Percentiles rank a stretch among this genome's conserved stretches.
These are phyloP conservation scores for Sebastiscus tertius DNA, from an alignment of 2,797 vertebrate species.

Conservation along the genomic window DNA sequence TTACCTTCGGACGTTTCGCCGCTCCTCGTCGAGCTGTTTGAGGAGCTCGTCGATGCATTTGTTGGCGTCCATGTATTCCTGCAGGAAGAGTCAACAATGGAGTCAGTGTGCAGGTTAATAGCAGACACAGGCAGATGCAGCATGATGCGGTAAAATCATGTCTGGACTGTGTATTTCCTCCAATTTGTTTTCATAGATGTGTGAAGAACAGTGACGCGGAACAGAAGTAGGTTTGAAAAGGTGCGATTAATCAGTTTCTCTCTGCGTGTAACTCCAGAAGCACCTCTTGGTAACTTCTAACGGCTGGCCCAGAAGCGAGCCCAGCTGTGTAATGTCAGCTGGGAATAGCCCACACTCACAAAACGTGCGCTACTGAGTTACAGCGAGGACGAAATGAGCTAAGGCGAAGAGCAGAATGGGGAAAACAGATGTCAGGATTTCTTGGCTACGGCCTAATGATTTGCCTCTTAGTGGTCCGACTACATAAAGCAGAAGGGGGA, in stretches of 20 bases:
- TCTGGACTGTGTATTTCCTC: constrained; percentile 11
- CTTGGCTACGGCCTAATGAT: constrained; percentile 66
- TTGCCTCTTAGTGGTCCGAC: constrained; percentile 50
- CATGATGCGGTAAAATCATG: background rate
- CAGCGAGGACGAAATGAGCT: constrained; percentile 61
- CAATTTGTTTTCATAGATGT: constrained; percentile 35
- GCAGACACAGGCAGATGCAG: constrained; percentile 17
- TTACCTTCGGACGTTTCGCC: constrained; percentile 88
- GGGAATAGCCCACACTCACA: constrained; percentile 68
- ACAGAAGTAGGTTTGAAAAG: constrained; percentile 28
- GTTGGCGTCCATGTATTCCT: constrained; percentile 93
- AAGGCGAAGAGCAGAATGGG: constrained; percentile 61
- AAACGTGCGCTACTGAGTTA: constrained; percentile 69
- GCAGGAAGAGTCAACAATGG: constrained; percentile 49
- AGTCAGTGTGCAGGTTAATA: constrained; percentile 10
- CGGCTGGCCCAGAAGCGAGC: constrained; percentile 46
- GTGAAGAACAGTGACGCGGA: constrained; percentile 36
- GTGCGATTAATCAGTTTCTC: constrained; percentile 61
- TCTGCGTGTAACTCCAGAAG: constrained; percentile 72
- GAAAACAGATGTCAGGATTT: constrained; percentile 71
- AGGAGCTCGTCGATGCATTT: constrained; percentile 90
- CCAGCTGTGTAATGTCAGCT: constrained; percentile 78
- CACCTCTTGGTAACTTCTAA: constrained; percentile 70
- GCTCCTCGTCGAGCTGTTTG: constrained; percentile 90
- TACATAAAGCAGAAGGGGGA: constrained; percentile 45